A percentile compares a stretch with the other conserved stretches of the same genome.
Conservation (phyloP, 2,888 invertebrate genomes). For the Ernsta delagoae region DNA sequence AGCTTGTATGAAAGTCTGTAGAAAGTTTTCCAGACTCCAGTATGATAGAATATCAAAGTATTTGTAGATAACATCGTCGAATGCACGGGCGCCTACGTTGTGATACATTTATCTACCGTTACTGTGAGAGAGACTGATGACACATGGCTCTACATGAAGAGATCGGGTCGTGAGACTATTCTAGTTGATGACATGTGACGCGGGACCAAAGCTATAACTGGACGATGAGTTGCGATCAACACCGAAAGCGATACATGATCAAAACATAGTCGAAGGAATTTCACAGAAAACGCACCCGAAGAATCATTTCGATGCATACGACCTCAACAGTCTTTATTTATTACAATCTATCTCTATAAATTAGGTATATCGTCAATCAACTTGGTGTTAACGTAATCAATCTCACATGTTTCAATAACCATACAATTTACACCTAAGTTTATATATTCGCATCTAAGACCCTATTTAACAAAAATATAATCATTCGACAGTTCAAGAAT, state of each 20-base stretch:
- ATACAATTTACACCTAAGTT: slow-evolving; percentile 75
- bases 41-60: slow-evolving; percentile 53
- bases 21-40: slow-evolving; percentile 76
- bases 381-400: slow-evolving; percentile 74
- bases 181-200: slow-evolving; percentile 69
- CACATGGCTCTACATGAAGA: slow-evolving; percentile 78
- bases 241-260: slow-evolving; percentile 82
- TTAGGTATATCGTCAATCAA: slow-evolving; percentile 61
- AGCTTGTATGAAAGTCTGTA: slow-evolving; percentile 58
- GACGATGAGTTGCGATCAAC: slow-evolving; percentile 75
- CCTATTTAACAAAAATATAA: slow-evolving; percentile 82
- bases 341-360: slow-evolving; percentile 70
- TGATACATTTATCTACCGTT: slow-evolving; percentile 84
- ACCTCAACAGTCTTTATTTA: slow-evolving; percentile 79
- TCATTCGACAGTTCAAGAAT: slow-evolving; percentile 78
- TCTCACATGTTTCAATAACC: slow-evolving; percentile 73
- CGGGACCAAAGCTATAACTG: slow-evolving; percentile 71
- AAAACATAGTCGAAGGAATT: slow-evolving; percentile 59
- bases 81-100: slow-evolving; percentile 83
- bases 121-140: slow-evolving; percentile 75
- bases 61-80: slow-evolving; percentile 59
- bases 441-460: slow-evolving; percentile 66
- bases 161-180: slow-evolving; percentile 74
- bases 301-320: slow-evolving; percentile 74
- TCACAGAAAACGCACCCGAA: slow-evolving; percentile 68